Percentiles rank a stretch among this genome's conserved stretches.
phyloP scores from a whole-genome alignment of 2,797 vertebrate species.

The Sardinella longiceps region DNA sequence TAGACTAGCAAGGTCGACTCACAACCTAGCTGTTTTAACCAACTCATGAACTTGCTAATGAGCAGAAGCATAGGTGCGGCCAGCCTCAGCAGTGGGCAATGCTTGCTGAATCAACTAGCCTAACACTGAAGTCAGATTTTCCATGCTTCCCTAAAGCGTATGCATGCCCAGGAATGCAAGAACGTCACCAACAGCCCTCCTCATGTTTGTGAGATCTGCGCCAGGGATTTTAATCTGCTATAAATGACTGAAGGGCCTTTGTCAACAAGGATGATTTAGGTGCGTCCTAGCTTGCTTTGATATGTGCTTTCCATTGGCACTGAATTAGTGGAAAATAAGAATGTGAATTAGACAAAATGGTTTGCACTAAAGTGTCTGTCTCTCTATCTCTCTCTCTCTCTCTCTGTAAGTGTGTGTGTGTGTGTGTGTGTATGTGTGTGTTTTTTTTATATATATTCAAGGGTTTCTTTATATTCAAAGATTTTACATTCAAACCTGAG shows the following conservation, averaged over 20 bases:
- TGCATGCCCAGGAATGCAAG: neutral
- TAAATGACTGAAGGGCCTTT: neutral
- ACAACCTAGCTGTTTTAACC: conserved; percentile 1
- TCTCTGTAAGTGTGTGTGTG: no score
- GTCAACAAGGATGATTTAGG: neutral
- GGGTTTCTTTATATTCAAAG: neutral
- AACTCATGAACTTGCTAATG: conserved; percentile 12
- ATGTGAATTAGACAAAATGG: neutral
- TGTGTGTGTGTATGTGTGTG: no score
- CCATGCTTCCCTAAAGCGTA: neutral
- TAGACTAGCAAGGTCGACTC: neutral
- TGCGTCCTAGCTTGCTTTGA: neutral
- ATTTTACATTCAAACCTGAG: neutral
- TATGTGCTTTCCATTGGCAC: no score
- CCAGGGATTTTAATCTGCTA: neutral
- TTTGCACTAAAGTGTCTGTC: neutral
- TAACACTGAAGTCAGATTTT: neutral
- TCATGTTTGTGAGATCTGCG: neutral
- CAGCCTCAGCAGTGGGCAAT: neutral
- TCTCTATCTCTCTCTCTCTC: no score
- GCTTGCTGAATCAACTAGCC: conserved; percentile 13
- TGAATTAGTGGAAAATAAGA: neutral
- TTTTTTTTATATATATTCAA: no score
- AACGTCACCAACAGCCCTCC: neutral
- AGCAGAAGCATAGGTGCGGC: conserved; percentile 10